Percentiles rank a stretch among this genome's conserved stretches.
phyloP scores from a whole-genome alignment of 2,888 invertebrate species.

The Dendrolimus houi region DNA sequence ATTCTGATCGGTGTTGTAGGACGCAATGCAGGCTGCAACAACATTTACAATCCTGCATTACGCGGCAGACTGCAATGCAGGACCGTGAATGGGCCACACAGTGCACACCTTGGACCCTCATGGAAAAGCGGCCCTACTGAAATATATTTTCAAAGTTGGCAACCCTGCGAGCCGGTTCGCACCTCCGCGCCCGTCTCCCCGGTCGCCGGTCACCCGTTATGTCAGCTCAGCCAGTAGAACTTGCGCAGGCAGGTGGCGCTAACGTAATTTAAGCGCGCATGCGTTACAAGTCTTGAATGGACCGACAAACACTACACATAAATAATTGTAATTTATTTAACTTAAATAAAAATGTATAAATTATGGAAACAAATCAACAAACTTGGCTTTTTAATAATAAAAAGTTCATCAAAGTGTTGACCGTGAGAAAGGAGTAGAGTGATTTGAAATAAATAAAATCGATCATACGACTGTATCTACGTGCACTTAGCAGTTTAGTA shows the following conservation, averaged over 20 bases:
- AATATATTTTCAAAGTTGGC: background rate
- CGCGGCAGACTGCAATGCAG: too few relatives aligned
- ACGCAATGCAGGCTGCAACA: too few relatives aligned
- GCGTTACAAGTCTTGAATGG: constrained; percentile 44
- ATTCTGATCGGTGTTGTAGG: too few relatives aligned
- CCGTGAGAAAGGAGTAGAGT: constrained; percentile 15
- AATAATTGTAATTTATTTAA: constrained; percentile 35
- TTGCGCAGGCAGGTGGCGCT: constrained; percentile 58
- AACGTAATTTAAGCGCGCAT: constrained; percentile 23
- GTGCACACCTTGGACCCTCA: too few relatives aligned
- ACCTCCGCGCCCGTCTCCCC: constrained; percentile 12
- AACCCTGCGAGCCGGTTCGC: background rate
- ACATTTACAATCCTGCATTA: too few relatives aligned
- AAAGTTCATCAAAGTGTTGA: constrained; percentile 39
- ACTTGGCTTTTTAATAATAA: constrained; percentile 36
- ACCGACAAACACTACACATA: constrained; percentile 44
- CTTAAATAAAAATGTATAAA: constrained; percentile 20
- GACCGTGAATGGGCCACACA: too few relatives aligned
- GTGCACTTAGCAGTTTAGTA: background rate
- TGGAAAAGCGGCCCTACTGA: too few relatives aligned
- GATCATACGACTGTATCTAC: constrained; percentile 36
- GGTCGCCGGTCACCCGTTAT: constrained; percentile 21
- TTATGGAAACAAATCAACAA: constrained; percentile 29
- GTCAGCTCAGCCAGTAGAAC: constrained; percentile 34
- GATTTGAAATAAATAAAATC: constrained; percentile 46